phyloP scores from a whole-genome alignment of 2,888 invertebrate species.

The Dinocampus coccinellae region DNA sequence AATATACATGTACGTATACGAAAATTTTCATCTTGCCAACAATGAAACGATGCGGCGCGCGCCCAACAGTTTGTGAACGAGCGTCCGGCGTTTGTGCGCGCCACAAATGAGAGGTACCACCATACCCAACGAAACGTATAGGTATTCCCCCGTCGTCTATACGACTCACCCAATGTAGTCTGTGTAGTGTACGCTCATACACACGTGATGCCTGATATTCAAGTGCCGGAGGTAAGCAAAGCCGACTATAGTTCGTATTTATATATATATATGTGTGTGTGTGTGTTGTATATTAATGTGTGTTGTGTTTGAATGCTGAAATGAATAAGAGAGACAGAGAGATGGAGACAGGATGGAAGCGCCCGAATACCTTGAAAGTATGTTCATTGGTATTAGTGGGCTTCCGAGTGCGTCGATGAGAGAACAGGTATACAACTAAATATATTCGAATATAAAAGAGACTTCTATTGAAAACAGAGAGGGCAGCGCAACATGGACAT shows the following conservation, averaged over 20 bases:
- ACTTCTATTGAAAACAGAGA: background rate
- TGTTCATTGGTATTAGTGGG: slow-evolving; percentile 23
- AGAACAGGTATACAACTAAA: slow-evolving; percentile 33
- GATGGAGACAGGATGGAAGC: background rate
- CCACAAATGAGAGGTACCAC: slow-evolving; percentile 23
- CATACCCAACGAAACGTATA: slow-evolving; percentile 18
- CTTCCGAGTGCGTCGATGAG: slow-evolving; percentile 35
- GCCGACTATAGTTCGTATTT: slow-evolving; percentile 2
- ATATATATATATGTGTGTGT: background rate
- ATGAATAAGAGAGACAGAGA: background rate
- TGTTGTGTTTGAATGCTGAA: too few species aligned
- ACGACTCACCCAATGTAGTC: slow-evolving; percentile 10
- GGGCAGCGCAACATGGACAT: background rate
- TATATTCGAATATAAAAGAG: background rate
- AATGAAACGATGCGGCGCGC: background rate
- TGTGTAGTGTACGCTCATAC: slow-evolving; percentile 18
- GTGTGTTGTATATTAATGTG: slow-evolving; percentile 8
- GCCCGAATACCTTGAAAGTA: slow-evolving; percentile 30
- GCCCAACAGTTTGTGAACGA: slow-evolving; percentile 44
- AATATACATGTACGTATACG: too few species aligned
- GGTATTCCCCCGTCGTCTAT: slow-evolving; percentile 22
- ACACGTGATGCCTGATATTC: slow-evolving; percentile 34
- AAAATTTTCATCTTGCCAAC: background rate
- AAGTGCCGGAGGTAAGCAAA: slow-evolving; percentile 20
- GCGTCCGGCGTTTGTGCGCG: slow-evolving; percentile 39